These are phyloP conservation scores for Caenorhabditis auriculariae DNA, from an alignment of 2,888 invertebrate genomes.

Conservation along the genomic window DNA sequence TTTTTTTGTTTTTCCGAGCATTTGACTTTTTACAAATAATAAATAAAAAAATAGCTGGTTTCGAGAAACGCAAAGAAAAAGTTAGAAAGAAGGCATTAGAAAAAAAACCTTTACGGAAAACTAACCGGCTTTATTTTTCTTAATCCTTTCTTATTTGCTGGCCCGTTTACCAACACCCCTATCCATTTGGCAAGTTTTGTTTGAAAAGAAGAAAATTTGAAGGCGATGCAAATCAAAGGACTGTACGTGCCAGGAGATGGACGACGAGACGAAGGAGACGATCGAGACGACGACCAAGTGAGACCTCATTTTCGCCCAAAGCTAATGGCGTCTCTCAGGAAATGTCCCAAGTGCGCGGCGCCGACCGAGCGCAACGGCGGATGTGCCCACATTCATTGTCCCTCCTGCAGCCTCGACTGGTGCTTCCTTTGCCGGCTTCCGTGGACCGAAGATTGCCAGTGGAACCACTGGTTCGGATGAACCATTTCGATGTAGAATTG, in stretches of 20 bases:
- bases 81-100: neutral
- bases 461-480: conserved; percentile 59
- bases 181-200: no score
- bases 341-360: conserved; percentile 50
- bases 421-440: conserved; percentile 43
- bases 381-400: conserved; percentile 57
- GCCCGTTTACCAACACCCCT: no score
- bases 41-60: no score
- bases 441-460: conserved; percentile 58
- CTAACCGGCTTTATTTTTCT: no score
- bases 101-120: no score
- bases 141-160: no score
- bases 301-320: neutral
- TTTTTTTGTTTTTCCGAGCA: no score
- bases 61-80: no score
- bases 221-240: conserved; percentile 17
- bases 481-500: no score
- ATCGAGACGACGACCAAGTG: conserved; percentile 28
- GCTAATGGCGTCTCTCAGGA: conserved; percentile 10
- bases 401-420: conserved; percentile 51
- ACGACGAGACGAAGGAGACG: conserved; percentile 18
- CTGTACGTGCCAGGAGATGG: conserved; percentile 13
- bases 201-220: conserved; percentile 3
- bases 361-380: conserved; percentile 56
- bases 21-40: no score